Conservation (phyloP, 2,888 invertebrate genomes). For the Tanypteryx hageni region DNA sequence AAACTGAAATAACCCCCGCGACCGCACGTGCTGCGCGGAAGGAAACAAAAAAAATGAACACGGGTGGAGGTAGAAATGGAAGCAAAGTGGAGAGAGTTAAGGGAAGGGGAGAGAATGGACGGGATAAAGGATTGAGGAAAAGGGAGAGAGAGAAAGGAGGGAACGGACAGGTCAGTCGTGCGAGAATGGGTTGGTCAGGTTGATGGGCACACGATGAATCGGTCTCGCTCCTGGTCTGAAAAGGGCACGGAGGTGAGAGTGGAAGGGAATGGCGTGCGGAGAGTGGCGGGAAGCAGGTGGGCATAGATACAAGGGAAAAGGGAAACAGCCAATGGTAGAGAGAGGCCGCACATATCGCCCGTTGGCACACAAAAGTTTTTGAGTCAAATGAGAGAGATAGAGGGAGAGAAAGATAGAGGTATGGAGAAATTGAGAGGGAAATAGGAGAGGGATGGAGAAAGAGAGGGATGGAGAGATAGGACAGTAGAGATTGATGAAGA, state of each 20-base stretch:
- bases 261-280: not conserved
- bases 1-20: not conserved
- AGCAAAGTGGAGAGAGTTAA: not conserved
- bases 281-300: not conserved
- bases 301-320: not conserved
- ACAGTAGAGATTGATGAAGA: not conserved
- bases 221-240: not conserved
- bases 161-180: not conserved
- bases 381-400: too few species aligned
- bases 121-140: not conserved
- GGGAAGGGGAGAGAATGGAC: not conserved
- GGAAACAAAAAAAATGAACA: not conserved
- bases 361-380: too few species aligned
- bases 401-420: too few species aligned
- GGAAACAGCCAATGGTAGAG: not conserved
- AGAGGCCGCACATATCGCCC: not conserved
- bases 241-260: conserved; percentile 2
- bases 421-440: not conserved
- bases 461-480: not conserved
- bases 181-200: conserved; percentile 18
- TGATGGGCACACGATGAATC: conserved; percentile 16
- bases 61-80: not conserved
- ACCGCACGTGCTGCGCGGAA: conserved; percentile 4
- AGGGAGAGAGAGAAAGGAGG: not conserved
- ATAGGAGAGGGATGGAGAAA: conserved; percentile 2